Evolutionary conservation across 2,113 vertebrate genomes (phyloP).

Genomic region (Chaenocephalus aceratus): DNA sequence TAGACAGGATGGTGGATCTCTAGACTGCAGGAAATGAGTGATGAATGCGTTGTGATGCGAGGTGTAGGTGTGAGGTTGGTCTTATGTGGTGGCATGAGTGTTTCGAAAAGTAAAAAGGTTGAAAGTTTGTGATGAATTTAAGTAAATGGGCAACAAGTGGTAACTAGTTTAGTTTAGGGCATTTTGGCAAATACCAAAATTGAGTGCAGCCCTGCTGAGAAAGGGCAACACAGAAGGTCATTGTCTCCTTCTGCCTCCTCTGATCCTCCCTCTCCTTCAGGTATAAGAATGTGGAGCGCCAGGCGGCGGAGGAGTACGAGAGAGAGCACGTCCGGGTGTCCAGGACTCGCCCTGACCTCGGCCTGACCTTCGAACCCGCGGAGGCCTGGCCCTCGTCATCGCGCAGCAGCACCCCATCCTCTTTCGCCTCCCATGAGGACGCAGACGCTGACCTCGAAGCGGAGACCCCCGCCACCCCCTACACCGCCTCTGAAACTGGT

Average conservation of each 20-base stretch:
- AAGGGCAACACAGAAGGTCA: slow-evolving; percentile 2
- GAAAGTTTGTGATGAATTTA: neutral
- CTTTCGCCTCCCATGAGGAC: slow-evolving; percentile 85
- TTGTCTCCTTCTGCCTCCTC: slow-evolving; percentile 9
- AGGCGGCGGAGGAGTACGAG: slow-evolving; percentile 92
- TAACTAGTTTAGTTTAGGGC: slow-evolving; percentile 7
- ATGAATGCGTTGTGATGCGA: slow-evolving; percentile 21
- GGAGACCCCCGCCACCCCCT: slow-evolving; percentile 52
- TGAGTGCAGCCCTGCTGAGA: neutral
- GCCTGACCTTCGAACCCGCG: slow-evolving; percentile 86
- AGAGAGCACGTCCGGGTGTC: slow-evolving; percentile 84
- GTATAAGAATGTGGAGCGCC: slow-evolving; percentile 95
- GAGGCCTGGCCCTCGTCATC: slow-evolving; percentile 81
- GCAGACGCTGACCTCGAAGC: slow-evolving; percentile 72
- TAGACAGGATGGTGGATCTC: slow-evolving; percentile 23
- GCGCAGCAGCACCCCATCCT: slow-evolving; percentile 82
- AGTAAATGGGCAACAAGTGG: neutral
- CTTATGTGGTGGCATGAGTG: neutral
- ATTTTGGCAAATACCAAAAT: slow-evolving; percentile 5
- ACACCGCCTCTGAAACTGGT: slow-evolving; percentile 75
- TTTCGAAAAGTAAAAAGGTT: neutral
- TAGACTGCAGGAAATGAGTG: slow-evolving; percentile 6
- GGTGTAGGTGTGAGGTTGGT: slow-evolving; percentile 4
- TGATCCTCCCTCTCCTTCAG: slow-evolving; percentile 72
- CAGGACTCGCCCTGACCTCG: slow-evolving; percentile 86